Percentiles rank a stretch among this genome's conserved stretches.
Evolutionary conservation across 2,113 vertebrate genomes (phyloP).

Genomic region (Malurus cyaneus): DNA sequence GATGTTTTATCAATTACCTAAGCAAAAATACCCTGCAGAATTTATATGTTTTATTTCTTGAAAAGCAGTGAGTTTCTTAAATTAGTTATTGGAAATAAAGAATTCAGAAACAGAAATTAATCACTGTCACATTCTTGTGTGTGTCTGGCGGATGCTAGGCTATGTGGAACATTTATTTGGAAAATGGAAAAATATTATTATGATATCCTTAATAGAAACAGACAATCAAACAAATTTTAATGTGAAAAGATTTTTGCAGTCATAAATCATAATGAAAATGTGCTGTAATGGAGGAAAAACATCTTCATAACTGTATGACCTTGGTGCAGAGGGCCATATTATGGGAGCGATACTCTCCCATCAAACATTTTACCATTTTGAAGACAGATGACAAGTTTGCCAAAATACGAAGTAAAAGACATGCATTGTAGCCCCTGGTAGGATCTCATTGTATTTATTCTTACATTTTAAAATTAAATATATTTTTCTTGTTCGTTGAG

Average conservation of each 20-base stretch:
- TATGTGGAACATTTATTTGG: conserved; percentile 73
- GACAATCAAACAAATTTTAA: conserved; percentile 82
- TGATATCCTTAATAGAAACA: conserved; percentile 75
- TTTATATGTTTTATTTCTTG: conserved; percentile 74
- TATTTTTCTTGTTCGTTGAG: background rate
- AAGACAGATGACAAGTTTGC: background rate
- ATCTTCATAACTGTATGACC: conserved; percentile 62
- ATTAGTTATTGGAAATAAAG: conserved; percentile 75
- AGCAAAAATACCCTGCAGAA: conserved; percentile 64
- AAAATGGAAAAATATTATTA: conserved; percentile 70
- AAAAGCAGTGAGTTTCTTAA: conserved; percentile 71
- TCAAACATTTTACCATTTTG: background rate
- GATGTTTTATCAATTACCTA: conserved; percentile 74
- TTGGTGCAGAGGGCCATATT: background rate
- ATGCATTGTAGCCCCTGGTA: background rate
- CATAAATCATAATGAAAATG: conserved; percentile 77
- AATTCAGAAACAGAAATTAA: conserved; percentile 73
- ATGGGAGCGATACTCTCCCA: background rate
- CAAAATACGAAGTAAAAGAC: background rate
- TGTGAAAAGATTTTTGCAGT: conserved; percentile 69
- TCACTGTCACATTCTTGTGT: conserved; percentile 67
- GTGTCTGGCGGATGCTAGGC: conserved; percentile 15
- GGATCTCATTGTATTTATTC: background rate
- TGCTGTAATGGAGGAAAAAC: conserved; percentile 53
- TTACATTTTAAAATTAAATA: background rate